Conservation (phyloP, 2,113 vertebrate species). For the Zeus faber region DNA sequence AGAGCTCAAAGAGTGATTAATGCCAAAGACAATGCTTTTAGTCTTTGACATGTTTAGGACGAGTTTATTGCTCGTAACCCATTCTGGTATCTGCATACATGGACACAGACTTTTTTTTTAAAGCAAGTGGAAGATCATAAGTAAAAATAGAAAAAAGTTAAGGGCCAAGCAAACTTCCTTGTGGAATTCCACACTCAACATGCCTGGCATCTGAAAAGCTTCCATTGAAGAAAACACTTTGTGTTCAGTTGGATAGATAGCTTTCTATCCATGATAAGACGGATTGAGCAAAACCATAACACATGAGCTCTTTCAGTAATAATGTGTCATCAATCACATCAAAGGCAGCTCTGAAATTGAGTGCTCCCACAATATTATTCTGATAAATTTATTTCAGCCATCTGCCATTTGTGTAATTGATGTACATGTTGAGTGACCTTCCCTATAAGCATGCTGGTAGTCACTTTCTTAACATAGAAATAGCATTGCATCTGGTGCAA, state of each 20-base stretch:
- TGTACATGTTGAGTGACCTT: constrained; percentile 3
- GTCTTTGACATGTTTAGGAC: not conserved
- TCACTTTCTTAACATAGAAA: not conserved
- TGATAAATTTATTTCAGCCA: not conserved
- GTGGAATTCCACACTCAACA: not conserved
- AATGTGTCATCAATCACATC: not conserved
- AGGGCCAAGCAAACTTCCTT: too few relatives aligned
- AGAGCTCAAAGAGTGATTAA: constrained; percentile 6
- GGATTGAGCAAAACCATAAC: not conserved
- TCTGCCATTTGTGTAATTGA: not conserved
- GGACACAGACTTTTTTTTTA: not conserved
- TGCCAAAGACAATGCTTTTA: too few relatives aligned
- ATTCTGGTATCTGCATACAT: not conserved
- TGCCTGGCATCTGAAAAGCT: not conserved
- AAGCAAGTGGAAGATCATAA: not conserved
- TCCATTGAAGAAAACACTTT: not conserved
- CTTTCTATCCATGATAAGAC: not conserved
- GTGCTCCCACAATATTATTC: not conserved
- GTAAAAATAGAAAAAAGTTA: too few relatives aligned
- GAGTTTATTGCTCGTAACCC: not conserved
- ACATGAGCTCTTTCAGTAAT: not conserved
- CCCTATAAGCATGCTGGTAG: constrained; percentile 1
- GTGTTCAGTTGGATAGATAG: not conserved
- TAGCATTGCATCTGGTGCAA: constrained; percentile 3
- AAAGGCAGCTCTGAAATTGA: not conserved